phyloP scores from a whole-genome alignment of 2,113 vertebrate species.

The Pongo pygmaeus region DNA sequence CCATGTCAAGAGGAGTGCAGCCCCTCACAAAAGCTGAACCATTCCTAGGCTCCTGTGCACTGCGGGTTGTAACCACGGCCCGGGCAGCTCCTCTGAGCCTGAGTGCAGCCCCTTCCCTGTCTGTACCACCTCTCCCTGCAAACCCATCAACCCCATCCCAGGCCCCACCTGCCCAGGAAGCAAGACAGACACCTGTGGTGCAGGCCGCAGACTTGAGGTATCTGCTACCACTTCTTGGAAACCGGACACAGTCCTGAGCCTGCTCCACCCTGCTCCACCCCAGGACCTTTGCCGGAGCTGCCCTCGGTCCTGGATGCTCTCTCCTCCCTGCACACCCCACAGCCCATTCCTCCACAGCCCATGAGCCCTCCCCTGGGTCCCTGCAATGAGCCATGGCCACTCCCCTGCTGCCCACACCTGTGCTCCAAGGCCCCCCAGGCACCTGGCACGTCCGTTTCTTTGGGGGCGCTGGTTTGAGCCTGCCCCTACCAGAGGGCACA shows the following conservation, averaged over 20 bases:
- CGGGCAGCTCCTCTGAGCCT: background rate
- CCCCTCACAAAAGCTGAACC: background rate
- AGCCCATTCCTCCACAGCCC: too few relatives aligned
- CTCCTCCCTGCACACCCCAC: fast-evolving
- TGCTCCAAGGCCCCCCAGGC: too few relatives aligned
- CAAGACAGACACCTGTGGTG: fast-evolving
- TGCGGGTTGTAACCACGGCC: background rate
- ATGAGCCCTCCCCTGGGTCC: too few relatives aligned
- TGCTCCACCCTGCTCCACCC: background rate
- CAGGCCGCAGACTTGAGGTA: fast-evolving
- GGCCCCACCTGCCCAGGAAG: fast-evolving
- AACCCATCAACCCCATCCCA: background rate
- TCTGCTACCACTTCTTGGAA: too few relatives aligned
- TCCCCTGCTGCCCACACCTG: too few relatives aligned
- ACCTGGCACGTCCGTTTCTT: fast-evolving
- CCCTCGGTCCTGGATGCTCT: background rate
- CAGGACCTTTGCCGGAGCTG: background rate
- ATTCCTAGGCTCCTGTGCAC: background rate
- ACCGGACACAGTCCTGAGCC: background rate
- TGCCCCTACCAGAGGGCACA: background rate
- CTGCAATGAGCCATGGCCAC: too few relatives aligned
- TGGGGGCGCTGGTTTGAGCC: background rate
- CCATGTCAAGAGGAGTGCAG: background rate
- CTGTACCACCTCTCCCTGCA: background rate
- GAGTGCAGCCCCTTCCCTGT: background rate